Evolutionary conservation across 2,113 vertebrate species (phyloP), one percentile per base, ranked within the genome.

Genomic region (Pterophyllum scalare): DNA sequence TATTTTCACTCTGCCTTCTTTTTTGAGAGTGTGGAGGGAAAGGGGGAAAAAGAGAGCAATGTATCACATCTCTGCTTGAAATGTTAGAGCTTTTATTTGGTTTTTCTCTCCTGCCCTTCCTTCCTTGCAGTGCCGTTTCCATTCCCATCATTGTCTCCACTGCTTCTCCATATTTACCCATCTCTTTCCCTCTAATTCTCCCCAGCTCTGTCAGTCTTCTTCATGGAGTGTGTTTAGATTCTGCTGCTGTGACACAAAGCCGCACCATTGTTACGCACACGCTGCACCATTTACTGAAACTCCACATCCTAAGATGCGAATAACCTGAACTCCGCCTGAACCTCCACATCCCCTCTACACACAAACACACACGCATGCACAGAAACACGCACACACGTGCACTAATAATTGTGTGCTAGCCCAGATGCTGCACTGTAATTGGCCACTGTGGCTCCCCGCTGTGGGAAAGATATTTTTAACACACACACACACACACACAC

Each of bases 401-500:
- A 46, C 88, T 78, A 84, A 92, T 91, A 93, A 85, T 92, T 93
- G 89, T 94, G 94, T 91, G 84, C 83, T 59, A 89, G 92, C 88
- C 90, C 93, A 95, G 94, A 94, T 95, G 94, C 94, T 84, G 91
- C 83, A 84, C 91, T 93, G 93, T 95, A 95, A 95, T 96, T 96
- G 95, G 93, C 92, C 85, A 82, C 90, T 90, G 88, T 94, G 93
- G 93, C 91, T 93, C 94, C 93, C 92, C 88, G 92, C 94, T 94
- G 93, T 92, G 94, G 92, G 75, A 78, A 93, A 95, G 92, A 95
- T 93, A 93, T 95, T 95, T 94, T 95, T 94, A 92, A 94, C 90
- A 84, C 90, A 90, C 92, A 88, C 65, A 86, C 52, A 33, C 33
- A 85, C 81, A 86, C 59, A 84, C 85, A 86, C 78, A 81, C 81